Base-by-base conservation (phyloP, 2,888 invertebrate genomes). In the Leuctra nigra region DNA sequence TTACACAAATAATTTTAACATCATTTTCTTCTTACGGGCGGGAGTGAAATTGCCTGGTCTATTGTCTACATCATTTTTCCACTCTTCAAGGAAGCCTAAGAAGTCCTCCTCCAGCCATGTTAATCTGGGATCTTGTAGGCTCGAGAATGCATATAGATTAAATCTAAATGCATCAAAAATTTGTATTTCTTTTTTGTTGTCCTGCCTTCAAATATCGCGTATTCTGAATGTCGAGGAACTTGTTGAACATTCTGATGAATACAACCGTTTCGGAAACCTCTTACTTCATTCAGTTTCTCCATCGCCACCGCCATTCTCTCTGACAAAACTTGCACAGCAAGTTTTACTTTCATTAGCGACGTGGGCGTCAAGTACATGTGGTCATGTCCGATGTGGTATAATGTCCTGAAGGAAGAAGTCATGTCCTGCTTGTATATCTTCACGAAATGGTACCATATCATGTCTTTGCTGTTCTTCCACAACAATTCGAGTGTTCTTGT, bases 211-310 rank as follows among this genome's bases (percentile, higher is more conserved):
- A 25, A 22, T 47, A 9, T 47, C 25, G 25, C 4, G 25, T 29
- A 16, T 48, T 48, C 48, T 29, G 25, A 4, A 29, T 16, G 29
- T 48, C 29, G 16, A 48, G 29, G 20, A 48, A 48, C 29, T 25
- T 48, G 29, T 48, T 48, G 29, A 48, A 48, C 48, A 48, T 29
- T 14, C 29, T 33, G 29, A 48, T 48, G 11, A 48, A 48, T 14
- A n/a, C 29, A 14, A 48, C 25, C 14, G 48, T 48, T 29, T 48
- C 48, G 4, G n/a, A 14, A 11, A n/a, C 18, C 2, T 16, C n/a
- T 9, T 25, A n/a, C 47, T 2, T 9, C 24, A 25, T 7, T n/a
- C n/a, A 48, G 48, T 16, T 48, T 33, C 16, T 33, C 20, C 25
- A 29, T n/a, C 1, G 48, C 48, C 14, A 20, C 20, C 14, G 48